A percentile compares a stretch with the other conserved stretches of the same genome.
These are phyloP conservation scores for Catharus fuscescens DNA, from an alignment of 2,113 vertebrate species.

Conservation along the genomic window DNA sequence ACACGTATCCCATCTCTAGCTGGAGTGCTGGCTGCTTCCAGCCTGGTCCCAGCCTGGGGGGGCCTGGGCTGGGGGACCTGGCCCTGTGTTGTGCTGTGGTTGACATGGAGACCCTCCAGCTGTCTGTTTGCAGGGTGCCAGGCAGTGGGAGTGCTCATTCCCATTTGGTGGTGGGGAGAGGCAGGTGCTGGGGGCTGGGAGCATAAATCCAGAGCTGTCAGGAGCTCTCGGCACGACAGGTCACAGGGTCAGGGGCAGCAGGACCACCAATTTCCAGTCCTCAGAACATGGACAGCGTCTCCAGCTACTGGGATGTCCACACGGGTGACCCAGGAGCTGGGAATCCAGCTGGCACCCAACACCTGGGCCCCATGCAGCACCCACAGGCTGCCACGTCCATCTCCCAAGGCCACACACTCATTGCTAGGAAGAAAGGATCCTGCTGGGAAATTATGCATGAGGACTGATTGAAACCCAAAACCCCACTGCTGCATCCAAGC, in stretches of 20 bases:
- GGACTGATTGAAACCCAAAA: background rate
- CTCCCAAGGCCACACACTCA: background rate
- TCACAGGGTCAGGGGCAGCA: background rate
- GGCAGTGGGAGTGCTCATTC: background rate
- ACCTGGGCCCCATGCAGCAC: background rate
- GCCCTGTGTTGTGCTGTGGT: constrained; percentile 34
- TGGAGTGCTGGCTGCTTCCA: background rate
- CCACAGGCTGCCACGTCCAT: background rate
- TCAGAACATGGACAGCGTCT: fast-evolving
- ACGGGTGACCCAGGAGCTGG: background rate
- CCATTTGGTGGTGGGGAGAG: background rate
- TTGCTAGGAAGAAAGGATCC: background rate
- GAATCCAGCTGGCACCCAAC: background rate
- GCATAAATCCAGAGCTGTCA: constrained; percentile 20
- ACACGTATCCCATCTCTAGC: fast-evolving
- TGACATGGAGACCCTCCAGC: constrained; percentile 63
- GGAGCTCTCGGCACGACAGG: background rate
- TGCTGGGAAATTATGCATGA: background rate
- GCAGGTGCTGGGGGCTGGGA: background rate
- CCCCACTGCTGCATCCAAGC: background rate
- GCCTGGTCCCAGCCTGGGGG: fast-evolving
- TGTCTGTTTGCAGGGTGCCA: background rate
- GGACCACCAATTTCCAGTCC: background rate
- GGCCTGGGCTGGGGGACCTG: fast-evolving
- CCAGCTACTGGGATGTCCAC: background rate